Evolutionary conservation across 2,888 invertebrate genomes (phyloP), one percentile per base, ranked within the genome.

Genomic region (Leucania comma): DNA sequence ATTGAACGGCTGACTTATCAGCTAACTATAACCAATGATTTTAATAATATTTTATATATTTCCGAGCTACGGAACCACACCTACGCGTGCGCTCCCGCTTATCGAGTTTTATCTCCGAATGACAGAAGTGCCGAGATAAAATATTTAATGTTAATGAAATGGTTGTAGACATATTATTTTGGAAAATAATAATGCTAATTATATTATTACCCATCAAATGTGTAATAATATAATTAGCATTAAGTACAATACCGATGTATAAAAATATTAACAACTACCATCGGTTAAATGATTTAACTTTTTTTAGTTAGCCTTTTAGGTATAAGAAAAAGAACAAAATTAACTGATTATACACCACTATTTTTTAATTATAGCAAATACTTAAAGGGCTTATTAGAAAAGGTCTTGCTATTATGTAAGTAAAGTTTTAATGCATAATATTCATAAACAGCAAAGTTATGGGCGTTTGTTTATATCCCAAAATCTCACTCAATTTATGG

Each of bases 71-170:
- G 68, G 73, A 59, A 24, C 74, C 66, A 24, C 5, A 22, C 10
- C 20, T 26, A 29, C 20, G 22, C n/a, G 14, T 35, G 22, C 22
- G 54, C 57, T 42, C 32, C 9, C 4, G 5, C 42, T 62, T 79
- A 53, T 61, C 80, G 59, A n/a, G 17, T 70, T 75, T 78, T 78
- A 78, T 80, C 78, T 66, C 8, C 22, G 22, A 75, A 70, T 57
- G 42, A 46, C 53, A 60, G 26, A 20, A 60, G 32, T 53, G 26
- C 46, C 46, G n/a, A 75, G 80, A 80, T 75, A 78, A 66, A 75
- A 57, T 57, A 74, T 78, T 26, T 60, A 66, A 80, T 50, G 48
- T 63, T 56, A 80, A 80, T 75, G 62, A 24, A n/a, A 63, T 62
- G 46, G n/a, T 70, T 59, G 53, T 32, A 22, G 42, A 50, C 48